Conservation (phyloP, 1,140 invertebrate genomes). For the Orchesella cincta region DNA sequence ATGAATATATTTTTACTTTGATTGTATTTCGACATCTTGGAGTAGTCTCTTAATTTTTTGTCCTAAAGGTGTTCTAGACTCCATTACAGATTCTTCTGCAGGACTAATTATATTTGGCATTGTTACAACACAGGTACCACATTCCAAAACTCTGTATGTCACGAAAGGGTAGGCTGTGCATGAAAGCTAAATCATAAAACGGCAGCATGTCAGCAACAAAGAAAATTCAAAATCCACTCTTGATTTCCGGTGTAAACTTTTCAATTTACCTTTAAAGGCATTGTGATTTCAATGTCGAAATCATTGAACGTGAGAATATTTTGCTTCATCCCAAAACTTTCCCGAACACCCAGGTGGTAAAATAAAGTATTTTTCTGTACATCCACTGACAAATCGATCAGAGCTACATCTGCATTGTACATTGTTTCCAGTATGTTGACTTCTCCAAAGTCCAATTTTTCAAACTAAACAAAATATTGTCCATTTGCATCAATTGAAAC, state of each 20-base stretch:
- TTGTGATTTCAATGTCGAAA: conserved; percentile 78
- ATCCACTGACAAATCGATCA: conserved; percentile 91
- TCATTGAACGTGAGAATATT: conserved; percentile 95
- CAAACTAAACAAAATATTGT: conserved; percentile 75
- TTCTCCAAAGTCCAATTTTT: conserved; percentile 83
- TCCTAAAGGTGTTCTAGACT: conserved; percentile 68
- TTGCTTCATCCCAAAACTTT: conserved; percentile 98
- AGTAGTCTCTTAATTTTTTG: conserved; percentile 77
- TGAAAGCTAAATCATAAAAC: conserved; percentile 70
- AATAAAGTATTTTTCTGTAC: conserved; percentile 84
- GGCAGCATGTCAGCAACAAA: no score
- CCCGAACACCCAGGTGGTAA: conserved; percentile 95
- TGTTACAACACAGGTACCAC: conserved; percentile 72
- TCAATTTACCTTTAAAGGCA: conserved; percentile 73
- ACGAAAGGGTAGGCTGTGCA: conserved; percentile 85
- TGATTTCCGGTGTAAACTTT: conserved; percentile 18
- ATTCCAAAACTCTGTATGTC: conserved; percentile 77
- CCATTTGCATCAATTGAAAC: no score
- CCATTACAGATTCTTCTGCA: conserved; percentile 63
- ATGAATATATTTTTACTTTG: conserved; percentile 66
- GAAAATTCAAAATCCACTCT: not conserved
- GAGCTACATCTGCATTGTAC: conserved; percentile 93
- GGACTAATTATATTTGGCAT: conserved; percentile 67
- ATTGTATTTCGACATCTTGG: conserved; percentile 91
- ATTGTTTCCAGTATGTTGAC: conserved; percentile 80